Percentiles rank a stretch among this genome's conserved stretches.
Evolutionary conservation across 2,113 vertebrate species (phyloP).

Genomic region (Xenotilapia leptura): DNA sequence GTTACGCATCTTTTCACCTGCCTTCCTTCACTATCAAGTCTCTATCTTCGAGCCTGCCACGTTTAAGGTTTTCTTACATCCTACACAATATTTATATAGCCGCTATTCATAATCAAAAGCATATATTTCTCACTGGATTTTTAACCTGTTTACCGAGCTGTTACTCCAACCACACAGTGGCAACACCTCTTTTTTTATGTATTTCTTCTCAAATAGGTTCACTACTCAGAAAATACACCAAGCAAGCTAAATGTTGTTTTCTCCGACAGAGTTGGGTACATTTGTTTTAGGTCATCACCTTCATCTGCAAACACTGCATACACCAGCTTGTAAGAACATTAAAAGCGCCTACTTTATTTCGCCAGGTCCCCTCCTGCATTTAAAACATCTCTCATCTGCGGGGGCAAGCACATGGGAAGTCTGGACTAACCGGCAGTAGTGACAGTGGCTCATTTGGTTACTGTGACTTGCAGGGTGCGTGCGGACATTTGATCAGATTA

Average conservation of each 20-base stretch:
- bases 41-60: background rate
- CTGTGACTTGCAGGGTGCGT: background rate
- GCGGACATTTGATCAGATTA: background rate
- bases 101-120: background rate
- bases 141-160: background rate
- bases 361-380: background rate
- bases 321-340: background rate
- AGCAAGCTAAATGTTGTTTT: background rate
- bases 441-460: background rate
- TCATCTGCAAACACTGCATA: background rate
- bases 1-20: background rate
- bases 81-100: background rate
- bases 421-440: background rate
- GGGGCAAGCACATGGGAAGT: background rate
- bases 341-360: background rate
- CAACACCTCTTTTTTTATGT: background rate
- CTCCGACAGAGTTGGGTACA: background rate
- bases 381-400: background rate
- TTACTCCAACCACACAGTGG: background rate
- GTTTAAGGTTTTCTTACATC: background rate
- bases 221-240: background rate
- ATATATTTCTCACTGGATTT: background rate
- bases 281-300: background rate
- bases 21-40: background rate
- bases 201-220: background rate